Evolutionary conservation across 1,140 invertebrate genomes (phyloP), one percentile per base, ranked within the genome.

Genomic region (Delia radicum): DNA sequence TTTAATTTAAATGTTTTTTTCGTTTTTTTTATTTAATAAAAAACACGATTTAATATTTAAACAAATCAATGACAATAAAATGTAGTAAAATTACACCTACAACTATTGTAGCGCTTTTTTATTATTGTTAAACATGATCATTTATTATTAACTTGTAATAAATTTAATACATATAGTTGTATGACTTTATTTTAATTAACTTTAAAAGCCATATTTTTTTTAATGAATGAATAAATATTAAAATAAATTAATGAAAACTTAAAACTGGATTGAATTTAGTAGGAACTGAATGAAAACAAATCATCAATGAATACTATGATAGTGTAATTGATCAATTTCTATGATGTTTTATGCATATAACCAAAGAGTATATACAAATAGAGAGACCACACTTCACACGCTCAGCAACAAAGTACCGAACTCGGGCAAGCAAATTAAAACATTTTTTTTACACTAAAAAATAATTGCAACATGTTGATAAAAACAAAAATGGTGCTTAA

Each of bases 131-230:
- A 55, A 55, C 48, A 55, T 55, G 48, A 55, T 55, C 18, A 55
- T 55, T 55, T 55, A 55, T 55, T 55, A 55, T 55, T 55, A 55
- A 55, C n/a, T 21, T 55, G 48, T 55, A 55, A 55, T 55, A 55
- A 55, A 55, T 55, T 3, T 21, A 21, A 37, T 37, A 37, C 1
- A 37, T 37, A 10, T 37, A 37, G n/a, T n/a, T n/a, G n/a, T 42
- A 42, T 42, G 37, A 42, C 21, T 55, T 55, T 55, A 21, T 55
- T 55, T 55, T 55, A 55, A 55, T 55, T 55, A 55, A 55, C n/a
- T 55, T 55, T 55, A 7, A 55, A 55, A 18, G 48, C 48, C 18
- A 18, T 21, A 2, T 4, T 37, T 48, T 4, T 24, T 7, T 55
- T n/a, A 55, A 55, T 55, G 48, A 55, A 55, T 55, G 48, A 55